These are phyloP conservation scores for Ectobius pallidus DNA, from an alignment of 2,888 invertebrate genomes.

Conservation along the genomic window DNA sequence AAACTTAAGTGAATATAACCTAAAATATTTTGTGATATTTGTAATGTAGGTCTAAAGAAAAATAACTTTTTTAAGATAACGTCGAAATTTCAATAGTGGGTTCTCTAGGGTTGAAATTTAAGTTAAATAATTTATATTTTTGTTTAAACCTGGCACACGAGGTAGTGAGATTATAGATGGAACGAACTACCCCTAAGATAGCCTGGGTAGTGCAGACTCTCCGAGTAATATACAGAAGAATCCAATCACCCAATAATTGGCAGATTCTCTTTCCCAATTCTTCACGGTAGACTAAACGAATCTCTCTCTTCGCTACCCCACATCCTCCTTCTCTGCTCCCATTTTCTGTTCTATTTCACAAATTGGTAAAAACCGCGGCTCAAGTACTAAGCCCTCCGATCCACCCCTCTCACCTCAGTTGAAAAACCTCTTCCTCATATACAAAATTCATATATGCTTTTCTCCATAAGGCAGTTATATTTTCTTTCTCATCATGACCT, in stretches of 20 bases:
- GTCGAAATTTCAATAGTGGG: no score
- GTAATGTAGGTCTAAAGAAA: no score
- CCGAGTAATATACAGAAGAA: neutral
- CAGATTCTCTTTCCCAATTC: neutral
- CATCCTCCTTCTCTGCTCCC: neutral
- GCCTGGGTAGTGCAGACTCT: no score
- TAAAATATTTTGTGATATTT: no score
- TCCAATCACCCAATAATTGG: constrained; percentile 21
- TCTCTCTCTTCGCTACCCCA: neutral
- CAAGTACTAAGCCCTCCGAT: constrained; percentile 10
- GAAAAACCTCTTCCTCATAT: neutral
- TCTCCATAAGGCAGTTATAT: constrained; percentile 1
- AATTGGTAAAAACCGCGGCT: constrained; percentile 8
- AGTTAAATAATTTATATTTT: no score
- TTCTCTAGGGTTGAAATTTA: no score
- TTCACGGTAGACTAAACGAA: constrained; percentile 13
- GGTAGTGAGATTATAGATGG: no score
- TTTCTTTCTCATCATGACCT: neutral
- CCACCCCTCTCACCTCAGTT: neutral
- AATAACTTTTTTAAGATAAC: no score
- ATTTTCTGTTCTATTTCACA: constrained; percentile 32
- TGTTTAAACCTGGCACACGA: no score
- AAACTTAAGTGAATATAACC: no score
- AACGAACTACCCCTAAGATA: no score
- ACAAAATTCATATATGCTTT: neutral